phyloP scores from a whole-genome alignment of 2,888 invertebrate genomes.

The Alloplasta piceator region DNA sequence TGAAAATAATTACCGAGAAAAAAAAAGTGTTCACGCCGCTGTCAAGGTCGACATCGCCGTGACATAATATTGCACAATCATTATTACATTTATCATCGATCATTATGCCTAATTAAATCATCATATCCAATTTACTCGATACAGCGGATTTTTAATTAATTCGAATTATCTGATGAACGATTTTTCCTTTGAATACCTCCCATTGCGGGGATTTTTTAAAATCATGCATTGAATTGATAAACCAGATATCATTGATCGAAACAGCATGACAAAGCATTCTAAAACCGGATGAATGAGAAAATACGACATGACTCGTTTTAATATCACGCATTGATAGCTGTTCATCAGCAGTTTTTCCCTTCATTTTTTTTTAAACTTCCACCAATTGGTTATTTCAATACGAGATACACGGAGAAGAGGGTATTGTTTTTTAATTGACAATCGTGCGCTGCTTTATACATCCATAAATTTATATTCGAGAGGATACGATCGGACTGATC shows the following conservation, averaged over 20 bases:
- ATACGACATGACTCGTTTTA: not conserved
- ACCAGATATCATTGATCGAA: slow-evolving; percentile 15
- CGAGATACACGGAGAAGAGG: slow-evolving; percentile 3
- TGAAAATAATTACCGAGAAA: not conserved
- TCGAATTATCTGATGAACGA: not conserved
- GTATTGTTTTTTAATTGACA: slow-evolving; percentile 21
- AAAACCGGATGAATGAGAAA: not conserved
- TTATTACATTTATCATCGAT: slow-evolving; percentile 4
- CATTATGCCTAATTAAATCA: not conserved
- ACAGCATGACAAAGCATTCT: slow-evolving; percentile 20
- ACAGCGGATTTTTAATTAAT: slow-evolving; percentile 5
- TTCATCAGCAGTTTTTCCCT: slow-evolving; percentile 42
- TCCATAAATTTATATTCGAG: too few species aligned
- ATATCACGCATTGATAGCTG: slow-evolving; percentile 1
- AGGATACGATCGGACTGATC: slow-evolving; percentile 27
- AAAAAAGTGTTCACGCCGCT: not conserved
- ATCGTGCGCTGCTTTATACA: not conserved
- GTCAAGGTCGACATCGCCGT: slow-evolving; percentile 27
- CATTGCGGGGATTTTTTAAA: not conserved
- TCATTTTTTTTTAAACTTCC: slow-evolving; percentile 33
- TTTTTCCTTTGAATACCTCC: not conserved
- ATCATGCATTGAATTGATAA: not conserved
- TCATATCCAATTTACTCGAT: not conserved
- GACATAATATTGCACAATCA: slow-evolving; percentile 40
- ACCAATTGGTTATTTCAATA: not conserved